Conservation (phyloP, 2,113 vertebrate genomes). For the Notarius lentiginosus region DNA sequence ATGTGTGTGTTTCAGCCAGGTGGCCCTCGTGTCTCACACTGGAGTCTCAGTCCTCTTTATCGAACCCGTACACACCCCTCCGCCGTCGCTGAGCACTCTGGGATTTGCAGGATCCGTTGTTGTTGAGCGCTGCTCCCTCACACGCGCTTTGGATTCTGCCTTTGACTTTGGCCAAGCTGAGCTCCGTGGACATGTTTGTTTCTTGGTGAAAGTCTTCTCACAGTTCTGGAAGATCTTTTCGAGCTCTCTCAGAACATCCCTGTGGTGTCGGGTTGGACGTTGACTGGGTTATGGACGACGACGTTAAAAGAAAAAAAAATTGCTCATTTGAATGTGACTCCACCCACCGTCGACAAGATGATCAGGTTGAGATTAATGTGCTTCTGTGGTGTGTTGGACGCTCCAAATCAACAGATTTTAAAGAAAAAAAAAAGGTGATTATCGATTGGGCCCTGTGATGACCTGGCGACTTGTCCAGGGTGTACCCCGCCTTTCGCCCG, state of each 20-base stretch:
- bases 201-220: background rate
- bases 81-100: slow-evolving; percentile 14
- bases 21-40: slow-evolving; percentile 30
- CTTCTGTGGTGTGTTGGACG: background rate
- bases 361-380: background rate
- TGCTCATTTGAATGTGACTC: background rate
- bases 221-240: background rate
- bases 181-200: slow-evolving; percentile 60
- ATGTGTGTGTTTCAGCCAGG: slow-evolving; percentile 24
- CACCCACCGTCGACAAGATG: background rate
- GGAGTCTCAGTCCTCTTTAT: slow-evolving; percentile 30
- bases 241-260: slow-evolving; percentile 31
- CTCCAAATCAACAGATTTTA: background rate
- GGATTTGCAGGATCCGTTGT: slow-evolving; percentile 41
- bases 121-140: slow-evolving; percentile 62
- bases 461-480: no score
- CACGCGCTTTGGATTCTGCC: slow-evolving; percentile 62
- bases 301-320: background rate
- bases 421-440: no score
- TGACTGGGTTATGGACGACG: background rate
- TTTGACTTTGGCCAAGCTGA: slow-evolving; percentile 69
- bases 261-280: background rate
- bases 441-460: no score
- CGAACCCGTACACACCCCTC: slow-evolving; percentile 47
- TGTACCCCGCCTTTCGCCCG: no score